These are phyloP conservation scores for Syngnathoides biaculeatus DNA, from an alignment of 2,113 vertebrate genomes.

Conservation along the genomic window DNA sequence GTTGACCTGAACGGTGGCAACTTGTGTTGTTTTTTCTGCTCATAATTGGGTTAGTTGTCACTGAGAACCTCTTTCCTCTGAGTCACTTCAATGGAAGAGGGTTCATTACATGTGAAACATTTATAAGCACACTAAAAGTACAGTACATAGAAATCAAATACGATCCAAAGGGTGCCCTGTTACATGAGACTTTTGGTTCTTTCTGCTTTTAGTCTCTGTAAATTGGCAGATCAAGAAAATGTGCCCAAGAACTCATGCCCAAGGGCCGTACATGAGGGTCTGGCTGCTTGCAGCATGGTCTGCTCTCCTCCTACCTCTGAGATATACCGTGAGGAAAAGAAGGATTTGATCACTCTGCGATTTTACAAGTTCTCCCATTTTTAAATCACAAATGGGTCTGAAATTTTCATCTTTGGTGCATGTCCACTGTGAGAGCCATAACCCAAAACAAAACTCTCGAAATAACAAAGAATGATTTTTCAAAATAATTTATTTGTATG, in stretches of 20 bases:
- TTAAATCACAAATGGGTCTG: too few relatives aligned
- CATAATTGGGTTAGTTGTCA: conserved; percentile 13
- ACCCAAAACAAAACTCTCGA: too few relatives aligned
- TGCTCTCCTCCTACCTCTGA: conserved; percentile 22
- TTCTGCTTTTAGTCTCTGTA: conserved; percentile 10
- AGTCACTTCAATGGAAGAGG: neutral
- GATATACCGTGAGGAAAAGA: too few relatives aligned
- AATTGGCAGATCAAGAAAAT: conserved; percentile 9
- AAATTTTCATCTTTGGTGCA: too few relatives aligned
- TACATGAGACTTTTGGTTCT: neutral
- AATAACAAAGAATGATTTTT: too few relatives aligned
- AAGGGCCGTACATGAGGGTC: neutral
- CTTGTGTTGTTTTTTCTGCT: neutral
- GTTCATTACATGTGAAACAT: conserved; percentile 3
- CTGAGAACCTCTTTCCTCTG: conserved; percentile 3
- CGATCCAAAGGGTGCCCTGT: neutral
- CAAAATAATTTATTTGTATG: too few relatives aligned
- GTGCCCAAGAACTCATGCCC: neutral
- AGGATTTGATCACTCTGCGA: too few relatives aligned
- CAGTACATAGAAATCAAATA: neutral
- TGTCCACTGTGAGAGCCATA: too few relatives aligned
- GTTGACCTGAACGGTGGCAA: neutral
- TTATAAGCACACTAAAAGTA: conserved; percentile 9
- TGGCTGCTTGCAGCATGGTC: conserved; percentile 5
- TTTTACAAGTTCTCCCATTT: too few relatives aligned